Percentiles rank a stretch among this genome's conserved stretches.
phyloP scores from a whole-genome alignment of 2,113 vertebrate genomes.

The Scalopus aquaticus region DNA sequence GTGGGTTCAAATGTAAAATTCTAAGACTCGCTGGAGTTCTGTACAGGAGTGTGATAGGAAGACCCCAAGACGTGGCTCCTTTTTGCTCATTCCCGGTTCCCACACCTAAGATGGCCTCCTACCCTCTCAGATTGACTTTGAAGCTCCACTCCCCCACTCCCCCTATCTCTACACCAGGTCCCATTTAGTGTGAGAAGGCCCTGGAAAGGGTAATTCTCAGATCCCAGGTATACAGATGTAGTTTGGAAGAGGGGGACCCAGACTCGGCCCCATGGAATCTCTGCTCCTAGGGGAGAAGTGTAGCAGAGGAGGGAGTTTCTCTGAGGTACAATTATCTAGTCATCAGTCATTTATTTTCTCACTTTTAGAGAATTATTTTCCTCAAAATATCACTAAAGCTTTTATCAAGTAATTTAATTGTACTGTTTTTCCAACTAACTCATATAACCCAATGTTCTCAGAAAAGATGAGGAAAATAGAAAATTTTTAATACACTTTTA shows the following conservation, averaged over 20 bases:
- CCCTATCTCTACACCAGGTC: not conserved
- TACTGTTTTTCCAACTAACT: not conserved
- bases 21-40: not conserved
- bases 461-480: not conserved
- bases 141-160: not conserved
- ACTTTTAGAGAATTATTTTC: not conserved
- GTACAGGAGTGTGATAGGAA: no score
- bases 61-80: not conserved
- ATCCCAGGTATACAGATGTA: not conserved
- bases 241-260: not conserved
- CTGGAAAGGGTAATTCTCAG: not conserved
- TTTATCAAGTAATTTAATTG: not conserved
- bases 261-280: no score
- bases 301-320: not conserved
- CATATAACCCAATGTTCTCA: not conserved
- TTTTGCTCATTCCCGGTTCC: no score
- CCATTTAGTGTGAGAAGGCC: not conserved
- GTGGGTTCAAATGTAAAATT: not conserved
- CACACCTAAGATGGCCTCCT: no score
- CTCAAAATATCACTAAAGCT: not conserved
- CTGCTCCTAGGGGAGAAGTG: not conserved
- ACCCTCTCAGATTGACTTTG: not conserved
- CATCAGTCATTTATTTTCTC: not conserved
- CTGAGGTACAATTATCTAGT: not conserved
- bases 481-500: not conserved